phyloP scores from a whole-genome alignment of 2,797 vertebrate genomes.

The Malurus leucopterus region DNA sequence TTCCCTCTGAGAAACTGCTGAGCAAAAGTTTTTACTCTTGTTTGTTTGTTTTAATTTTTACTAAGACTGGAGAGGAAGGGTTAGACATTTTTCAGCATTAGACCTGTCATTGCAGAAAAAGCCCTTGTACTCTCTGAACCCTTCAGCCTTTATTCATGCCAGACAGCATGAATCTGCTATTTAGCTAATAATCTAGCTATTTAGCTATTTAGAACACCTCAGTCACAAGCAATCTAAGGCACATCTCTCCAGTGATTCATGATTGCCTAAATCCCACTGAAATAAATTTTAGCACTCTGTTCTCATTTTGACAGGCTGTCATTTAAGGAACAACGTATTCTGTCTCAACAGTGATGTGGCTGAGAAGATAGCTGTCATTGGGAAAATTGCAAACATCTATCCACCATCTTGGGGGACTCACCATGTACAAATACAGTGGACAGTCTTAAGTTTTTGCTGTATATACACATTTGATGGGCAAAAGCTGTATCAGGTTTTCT shows the following conservation, averaged over 20 bases:
- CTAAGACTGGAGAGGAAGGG: background rate
- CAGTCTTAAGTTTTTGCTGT: background rate
- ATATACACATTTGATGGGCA: background rate
- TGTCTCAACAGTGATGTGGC: rapidly evolving
- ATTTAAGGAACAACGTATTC: background rate
- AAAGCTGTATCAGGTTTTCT: background rate
- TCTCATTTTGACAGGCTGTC: background rate
- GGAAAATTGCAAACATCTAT: background rate
- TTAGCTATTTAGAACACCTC: background rate
- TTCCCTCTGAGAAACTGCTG: background rate
- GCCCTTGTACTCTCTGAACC: background rate
- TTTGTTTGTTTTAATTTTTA: background rate
- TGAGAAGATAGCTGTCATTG: background rate
- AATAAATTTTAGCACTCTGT: background rate
- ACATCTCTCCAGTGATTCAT: background rate
- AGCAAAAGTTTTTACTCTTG: background rate
- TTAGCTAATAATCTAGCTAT: background rate
- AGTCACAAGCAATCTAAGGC: background rate
- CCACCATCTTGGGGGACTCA: background rate
- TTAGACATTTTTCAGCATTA: background rate
- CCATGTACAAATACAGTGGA: background rate
- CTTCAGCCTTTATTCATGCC: background rate
- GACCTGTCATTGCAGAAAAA: background rate
- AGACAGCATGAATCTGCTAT: background rate
- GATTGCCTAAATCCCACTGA: background rate